phyloP scores from a whole-genome alignment of 2,888 invertebrate species.

The Rhimphoctona megacephalus region DNA sequence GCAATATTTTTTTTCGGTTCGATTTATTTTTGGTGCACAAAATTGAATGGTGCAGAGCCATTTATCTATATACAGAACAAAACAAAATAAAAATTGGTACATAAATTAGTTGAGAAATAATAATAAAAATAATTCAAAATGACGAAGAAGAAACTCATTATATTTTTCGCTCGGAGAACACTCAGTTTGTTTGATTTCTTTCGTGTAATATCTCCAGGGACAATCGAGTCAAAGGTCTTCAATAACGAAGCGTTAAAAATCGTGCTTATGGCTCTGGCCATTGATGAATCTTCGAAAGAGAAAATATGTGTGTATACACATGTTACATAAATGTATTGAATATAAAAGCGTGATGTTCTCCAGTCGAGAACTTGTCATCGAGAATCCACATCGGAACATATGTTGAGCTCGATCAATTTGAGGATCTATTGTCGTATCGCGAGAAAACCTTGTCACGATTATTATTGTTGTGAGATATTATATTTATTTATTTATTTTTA shows the following conservation, averaged over 20 bases:
- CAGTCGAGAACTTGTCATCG: slow-evolving; percentile 51
- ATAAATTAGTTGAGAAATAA: background rate
- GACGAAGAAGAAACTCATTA: slow-evolving; percentile 24
- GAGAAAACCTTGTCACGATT: slow-evolving; percentile 72
- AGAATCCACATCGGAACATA: slow-evolving; percentile 27
- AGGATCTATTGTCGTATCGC: slow-evolving; percentile 77
- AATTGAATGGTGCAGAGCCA: background rate
- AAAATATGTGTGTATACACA: slow-evolving; percentile 10
- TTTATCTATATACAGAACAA: too few relatives aligned
- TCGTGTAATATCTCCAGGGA: background rate
- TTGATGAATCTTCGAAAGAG: slow-evolving; percentile 7
- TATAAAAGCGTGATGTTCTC: slow-evolving; percentile 33
- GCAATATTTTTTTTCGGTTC: background rate
- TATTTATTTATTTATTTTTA: slow-evolving; percentile 12
- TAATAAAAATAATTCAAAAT: slow-evolving; percentile 1
- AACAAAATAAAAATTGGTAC: too few relatives aligned
- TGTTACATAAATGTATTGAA: background rate
- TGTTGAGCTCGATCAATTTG: slow-evolving; percentile 75
- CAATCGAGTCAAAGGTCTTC: slow-evolving; percentile 63
- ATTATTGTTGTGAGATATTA: slow-evolving; percentile 64
- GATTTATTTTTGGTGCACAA: background rate
- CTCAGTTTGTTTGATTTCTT: slow-evolving; percentile 33
- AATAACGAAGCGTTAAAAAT: slow-evolving; percentile 60
- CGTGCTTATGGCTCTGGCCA: background rate
- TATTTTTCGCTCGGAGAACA: slow-evolving; percentile 13